Evolutionary conservation across 2,888 invertebrate genomes (phyloP).

Genomic region (Chymomyza caudatula): DNA sequence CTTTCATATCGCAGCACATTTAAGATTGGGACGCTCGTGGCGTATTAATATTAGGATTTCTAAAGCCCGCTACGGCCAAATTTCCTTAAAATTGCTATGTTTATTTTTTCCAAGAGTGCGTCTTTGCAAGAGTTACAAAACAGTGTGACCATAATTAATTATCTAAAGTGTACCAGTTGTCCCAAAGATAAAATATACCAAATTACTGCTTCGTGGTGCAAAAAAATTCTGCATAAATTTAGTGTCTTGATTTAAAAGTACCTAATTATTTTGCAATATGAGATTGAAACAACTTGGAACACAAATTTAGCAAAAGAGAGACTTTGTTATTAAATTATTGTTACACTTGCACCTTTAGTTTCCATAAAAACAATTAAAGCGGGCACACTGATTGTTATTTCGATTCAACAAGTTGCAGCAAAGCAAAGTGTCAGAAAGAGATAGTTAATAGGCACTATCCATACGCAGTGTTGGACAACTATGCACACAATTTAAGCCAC

Average conservation of each 20-base stretch:
- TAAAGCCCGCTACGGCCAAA: not conserved
- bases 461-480: not conserved
- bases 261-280: too few species aligned
- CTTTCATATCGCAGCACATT: conserved; percentile 65
- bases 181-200: not conserved
- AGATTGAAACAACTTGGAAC: too few species aligned
- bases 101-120: not conserved
- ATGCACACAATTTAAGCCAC: not conserved
- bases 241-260: too few species aligned
- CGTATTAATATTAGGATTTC: not conserved
- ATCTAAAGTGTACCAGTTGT: not conserved
- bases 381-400: too few species aligned
- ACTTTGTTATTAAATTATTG: too few species aligned
- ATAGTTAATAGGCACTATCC: too few species aligned
- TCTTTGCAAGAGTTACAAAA: not conserved
- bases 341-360: too few species aligned
- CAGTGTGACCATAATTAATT: not conserved
- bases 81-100: not conserved
- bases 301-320: too few species aligned
- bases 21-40: not conserved
- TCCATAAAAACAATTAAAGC: too few species aligned
- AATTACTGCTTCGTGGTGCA: not conserved
- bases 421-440: too few species aligned
- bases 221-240: too few species aligned
- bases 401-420: too few species aligned